Evolutionary conservation across 2,797 vertebrate genomes (phyloP).

Genomic region (Cirrhinus molitorella): DNA sequence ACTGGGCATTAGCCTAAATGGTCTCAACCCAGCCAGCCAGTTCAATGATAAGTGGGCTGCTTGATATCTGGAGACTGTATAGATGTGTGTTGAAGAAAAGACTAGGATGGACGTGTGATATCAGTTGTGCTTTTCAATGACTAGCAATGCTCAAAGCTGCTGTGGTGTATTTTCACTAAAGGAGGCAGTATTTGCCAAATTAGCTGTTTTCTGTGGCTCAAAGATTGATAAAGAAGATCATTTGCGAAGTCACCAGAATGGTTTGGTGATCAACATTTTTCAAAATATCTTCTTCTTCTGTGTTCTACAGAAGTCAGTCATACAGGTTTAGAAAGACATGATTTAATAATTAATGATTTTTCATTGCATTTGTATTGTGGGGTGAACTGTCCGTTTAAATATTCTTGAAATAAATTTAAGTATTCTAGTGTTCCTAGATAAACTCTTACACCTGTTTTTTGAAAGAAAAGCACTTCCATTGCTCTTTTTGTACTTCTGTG

Average conservation of each 20-base stretch:
- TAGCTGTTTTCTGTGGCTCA: too few species aligned
- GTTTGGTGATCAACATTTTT: neutral
- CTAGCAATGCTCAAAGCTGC: neutral
- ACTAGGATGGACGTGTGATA: neutral
- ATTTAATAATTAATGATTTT: neutral
- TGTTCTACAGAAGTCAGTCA: neutral
- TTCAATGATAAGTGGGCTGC: conserved; percentile 32
- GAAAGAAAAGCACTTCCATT: neutral
- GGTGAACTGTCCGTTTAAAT: neutral
- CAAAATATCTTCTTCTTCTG: neutral
- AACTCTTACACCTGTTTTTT: conserved; percentile 27
- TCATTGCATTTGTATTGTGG: neutral
- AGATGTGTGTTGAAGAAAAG: conserved; percentile 20
- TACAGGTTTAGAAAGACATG: neutral
- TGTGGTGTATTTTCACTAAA: neutral
- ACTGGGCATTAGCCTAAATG: conserved; percentile 43
- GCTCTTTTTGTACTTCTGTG: conserved; percentile 1
- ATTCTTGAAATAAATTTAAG: neutral
- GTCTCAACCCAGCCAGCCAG: conserved; percentile 30
- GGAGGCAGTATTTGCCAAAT: neutral
- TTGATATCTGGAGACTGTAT: conserved; percentile 2
- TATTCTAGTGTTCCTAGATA: neutral
- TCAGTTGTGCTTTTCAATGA: neutral
- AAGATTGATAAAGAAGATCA: neutral
- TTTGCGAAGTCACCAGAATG: neutral